Evolutionary conservation across 92 coral and sea anemone genomes (phyloP).

Genomic region (Chrysogorgia sp.): DNA sequence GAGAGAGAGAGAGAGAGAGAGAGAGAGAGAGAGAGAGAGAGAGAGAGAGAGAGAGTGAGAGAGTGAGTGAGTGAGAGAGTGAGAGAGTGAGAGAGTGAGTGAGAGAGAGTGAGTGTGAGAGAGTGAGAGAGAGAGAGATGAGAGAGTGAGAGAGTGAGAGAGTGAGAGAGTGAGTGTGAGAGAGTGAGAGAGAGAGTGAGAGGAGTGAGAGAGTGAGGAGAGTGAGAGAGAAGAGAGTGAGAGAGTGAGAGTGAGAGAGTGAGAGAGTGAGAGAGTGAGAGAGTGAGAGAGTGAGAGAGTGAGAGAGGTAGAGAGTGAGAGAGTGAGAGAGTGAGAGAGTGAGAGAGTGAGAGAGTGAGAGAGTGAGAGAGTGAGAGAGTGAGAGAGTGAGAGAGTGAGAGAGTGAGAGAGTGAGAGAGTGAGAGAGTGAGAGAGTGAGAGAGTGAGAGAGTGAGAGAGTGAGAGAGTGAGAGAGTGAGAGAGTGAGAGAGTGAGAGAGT

Average conservation of each 20-base stretch:
- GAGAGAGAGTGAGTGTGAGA: slow-evolving; percentile 30
- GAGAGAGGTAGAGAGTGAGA: slow-evolving; percentile 8
- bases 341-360: slow-evolving; percentile 10
- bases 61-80: slow-evolving; percentile 13
- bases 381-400: slow-evolving; percentile 8
- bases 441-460: slow-evolving; percentile 11
- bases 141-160: slow-evolving; percentile 36
- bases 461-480: neutral
- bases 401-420: slow-evolving; percentile 10
- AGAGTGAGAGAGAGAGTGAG: slow-evolving; percentile 31
- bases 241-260: slow-evolving; percentile 19
- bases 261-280: slow-evolving; percentile 17
- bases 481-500: slow-evolving; percentile 5
- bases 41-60: slow-evolving; percentile 21
- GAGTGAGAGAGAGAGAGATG: slow-evolving; percentile 30
- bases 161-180: slow-evolving; percentile 35
- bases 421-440: slow-evolving; percentile 11
- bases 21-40: slow-evolving; percentile 23
- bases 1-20: slow-evolving; percentile 28
- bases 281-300: slow-evolving; percentile 3
- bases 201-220: slow-evolving; percentile 20
- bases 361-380: neutral
- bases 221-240: slow-evolving; percentile 24
- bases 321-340: slow-evolving; percentile 15
- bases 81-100: slow-evolving; percentile 18